These are phyloP conservation scores for Dinocampus coccinellae DNA, from an alignment of 2,888 invertebrate genomes.

Conservation along the genomic window DNA sequence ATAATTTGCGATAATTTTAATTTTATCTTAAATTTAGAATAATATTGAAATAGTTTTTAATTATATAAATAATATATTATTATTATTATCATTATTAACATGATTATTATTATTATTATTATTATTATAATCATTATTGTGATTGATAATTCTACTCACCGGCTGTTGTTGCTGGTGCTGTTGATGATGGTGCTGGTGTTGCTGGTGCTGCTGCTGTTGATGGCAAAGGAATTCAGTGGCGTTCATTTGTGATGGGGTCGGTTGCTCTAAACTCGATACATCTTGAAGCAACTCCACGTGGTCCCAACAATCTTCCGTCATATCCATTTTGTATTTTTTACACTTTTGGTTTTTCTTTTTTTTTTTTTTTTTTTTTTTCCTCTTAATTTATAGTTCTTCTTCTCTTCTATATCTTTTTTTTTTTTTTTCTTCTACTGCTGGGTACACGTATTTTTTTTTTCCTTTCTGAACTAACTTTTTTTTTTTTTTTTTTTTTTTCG, in stretches of 20 bases:
- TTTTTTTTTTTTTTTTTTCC: neutral
- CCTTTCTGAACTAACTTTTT: too few relatives aligned
- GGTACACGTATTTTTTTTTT: neutral
- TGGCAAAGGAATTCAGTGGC: constrained; percentile 48
- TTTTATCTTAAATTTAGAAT: neutral
- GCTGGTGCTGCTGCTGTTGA: constrained; percentile 52
- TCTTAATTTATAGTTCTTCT: neutral
- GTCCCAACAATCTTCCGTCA: constrained; percentile 67
- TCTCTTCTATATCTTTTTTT: neutral
- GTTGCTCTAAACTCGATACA: constrained; percentile 59
- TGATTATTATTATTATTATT: too few relatives aligned
- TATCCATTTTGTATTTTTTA: constrained; percentile 56
- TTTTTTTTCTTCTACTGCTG: neutral
- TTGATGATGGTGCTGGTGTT: neutral
- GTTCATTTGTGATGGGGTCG: constrained; percentile 50
- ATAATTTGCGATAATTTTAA: constrained; percentile 3
- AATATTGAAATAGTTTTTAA: too few relatives aligned
- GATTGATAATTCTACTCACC: neutral
- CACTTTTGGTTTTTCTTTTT: neutral
- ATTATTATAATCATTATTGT: too few relatives aligned
- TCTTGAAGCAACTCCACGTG: constrained; percentile 68
- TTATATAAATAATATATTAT: too few relatives aligned
- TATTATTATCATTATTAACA: too few relatives aligned
- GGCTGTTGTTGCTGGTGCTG: constrained; percentile 4
- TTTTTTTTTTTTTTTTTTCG: neutral